Evolutionary conservation across 2,888 invertebrate species (phyloP), one percentile per base, ranked within the genome.

Genomic region (Sinelater perroti): DNA sequence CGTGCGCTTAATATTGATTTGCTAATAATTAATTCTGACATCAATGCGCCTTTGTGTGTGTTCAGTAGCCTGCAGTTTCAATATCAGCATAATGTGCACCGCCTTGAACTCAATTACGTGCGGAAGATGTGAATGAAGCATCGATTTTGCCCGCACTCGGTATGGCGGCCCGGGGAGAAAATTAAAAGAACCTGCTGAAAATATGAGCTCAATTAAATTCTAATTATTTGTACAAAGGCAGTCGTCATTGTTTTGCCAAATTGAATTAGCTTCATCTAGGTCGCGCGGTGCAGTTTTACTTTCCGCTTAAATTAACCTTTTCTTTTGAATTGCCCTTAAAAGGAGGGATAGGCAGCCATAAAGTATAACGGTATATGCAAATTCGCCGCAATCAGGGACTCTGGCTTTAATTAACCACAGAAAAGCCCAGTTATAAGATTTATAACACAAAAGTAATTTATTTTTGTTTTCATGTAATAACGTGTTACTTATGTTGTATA

Each of bases 1-100:
- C 50, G 50, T 40, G 18, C 20, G 11, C 20, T 26, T 38, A n/a
- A 30, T 50, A 50, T 38, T 38, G 30, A 50, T 38, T 40, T 18
- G 20, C 40, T 18, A 50, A 50, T 40, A 50, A 50, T 50, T 50
- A 50, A 40, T 50, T 50, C 28, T 40, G 40, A 40, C 50, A 50
- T 50, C 17, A 40, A 50, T 50, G 50, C 28, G 13, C 36, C 30
- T 26, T 36, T 38, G 50, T 50, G 18, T 40, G 28, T 50, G 38
- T 50, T 50, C 38, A 38, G 30, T 30, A 50, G 52, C 24, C 28
- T 42, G 42, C 40, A 52, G 44, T 52, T 52, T 42, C 16, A 21
- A 44, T 52, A 21, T 35, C 35, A 35, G 35, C 30, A 42, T 31
- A 42, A 51, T 51, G 21, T 31, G 30, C 38, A 31, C 44, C 33